Evolutionary conservation across 2,797 vertebrate genomes (phyloP).

Genomic region (Silurus aristotelis): DNA sequence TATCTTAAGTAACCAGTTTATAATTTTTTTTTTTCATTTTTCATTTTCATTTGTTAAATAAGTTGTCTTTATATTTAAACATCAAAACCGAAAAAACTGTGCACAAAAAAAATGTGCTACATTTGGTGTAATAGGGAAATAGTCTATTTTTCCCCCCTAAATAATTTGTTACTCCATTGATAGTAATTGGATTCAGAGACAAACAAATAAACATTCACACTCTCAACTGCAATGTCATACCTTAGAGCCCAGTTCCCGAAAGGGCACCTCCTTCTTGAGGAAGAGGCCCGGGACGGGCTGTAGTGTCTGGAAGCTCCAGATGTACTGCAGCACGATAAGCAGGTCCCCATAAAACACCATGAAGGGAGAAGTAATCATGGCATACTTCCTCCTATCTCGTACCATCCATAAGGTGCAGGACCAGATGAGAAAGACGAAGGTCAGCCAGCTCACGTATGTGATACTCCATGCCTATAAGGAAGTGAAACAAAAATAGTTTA

Average conservation of each 20-base stretch:
- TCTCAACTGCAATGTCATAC: slow-evolving; percentile 62
- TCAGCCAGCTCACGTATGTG: slow-evolving; percentile 94
- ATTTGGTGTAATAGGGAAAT: neutral
- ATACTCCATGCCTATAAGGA: slow-evolving; percentile 87
- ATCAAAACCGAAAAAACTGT: neutral
- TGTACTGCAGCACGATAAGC: slow-evolving; percentile 85
- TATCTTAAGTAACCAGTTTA: neutral
- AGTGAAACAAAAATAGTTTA: neutral
- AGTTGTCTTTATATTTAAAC: neutral
- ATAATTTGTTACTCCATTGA: neutral
- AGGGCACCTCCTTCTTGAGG: slow-evolving; percentile 78
- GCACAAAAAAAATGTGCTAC: neutral
- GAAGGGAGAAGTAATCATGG: slow-evolving; percentile 92
- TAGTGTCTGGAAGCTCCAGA: slow-evolving; percentile 86
- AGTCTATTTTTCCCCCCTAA: neutral
- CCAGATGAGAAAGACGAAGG: slow-evolving; percentile 91
- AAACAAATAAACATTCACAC: slow-evolving; percentile 24
- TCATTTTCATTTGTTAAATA: too few relatives aligned
- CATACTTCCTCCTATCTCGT: slow-evolving; percentile 85
- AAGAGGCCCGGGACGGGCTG: slow-evolving; percentile 84
- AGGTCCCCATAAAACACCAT: slow-evolving; percentile 91
- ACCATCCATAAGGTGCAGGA: slow-evolving; percentile 95
- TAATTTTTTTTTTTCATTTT: too few relatives aligned
- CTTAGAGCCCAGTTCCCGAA: slow-evolving; percentile 86
- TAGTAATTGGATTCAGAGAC: slow-evolving; percentile 13